These are phyloP conservation scores for Heliconius ethilla DNA, from an alignment of 2,888 invertebrate species.

Conservation along the genomic window DNA sequence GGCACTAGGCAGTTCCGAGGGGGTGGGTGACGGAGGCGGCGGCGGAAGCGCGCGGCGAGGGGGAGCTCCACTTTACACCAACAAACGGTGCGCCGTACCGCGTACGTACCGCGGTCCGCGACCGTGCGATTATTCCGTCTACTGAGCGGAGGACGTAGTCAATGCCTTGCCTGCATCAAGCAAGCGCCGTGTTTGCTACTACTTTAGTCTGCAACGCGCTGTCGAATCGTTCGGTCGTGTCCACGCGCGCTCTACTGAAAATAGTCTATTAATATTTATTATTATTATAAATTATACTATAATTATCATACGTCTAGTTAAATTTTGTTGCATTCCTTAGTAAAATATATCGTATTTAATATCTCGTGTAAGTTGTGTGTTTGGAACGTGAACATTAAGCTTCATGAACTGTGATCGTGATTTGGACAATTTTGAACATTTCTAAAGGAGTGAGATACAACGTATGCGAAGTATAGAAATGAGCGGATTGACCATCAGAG, in stretches of 20 bases:
- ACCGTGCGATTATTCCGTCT: constrained; percentile 75
- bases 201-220: constrained; percentile 73
- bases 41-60: constrained; percentile 46
- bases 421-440: constrained; percentile 69
- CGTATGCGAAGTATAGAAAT: constrained; percentile 76
- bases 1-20: constrained; percentile 41
- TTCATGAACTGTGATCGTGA: constrained; percentile 74
- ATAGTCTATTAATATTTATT: constrained; percentile 60
- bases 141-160: constrained; percentile 69
- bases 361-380: constrained; percentile 43
- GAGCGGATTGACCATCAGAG: constrained; percentile 81
- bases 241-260: constrained; percentile 52
- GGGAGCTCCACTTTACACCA: constrained; percentile 53
- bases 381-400: constrained; percentile 50
- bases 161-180: constrained; percentile 66
- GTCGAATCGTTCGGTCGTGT: constrained; percentile 63
- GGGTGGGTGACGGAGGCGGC: constrained; percentile 40
- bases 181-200: constrained; percentile 53
- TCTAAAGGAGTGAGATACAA: constrained; percentile 68
- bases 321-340: constrained; percentile 61
- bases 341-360: constrained; percentile 46
- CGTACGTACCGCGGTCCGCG: constrained; percentile 53
- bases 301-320: constrained; percentile 54
- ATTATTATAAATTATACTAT: constrained; percentile 52
- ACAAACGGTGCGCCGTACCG: constrained; percentile 45